A percentile compares a stretch with the other conserved stretches of the same genome.
These are phyloP conservation scores for Papilio glaucus DNA, from an alignment of 1,140 invertebrate species.

Conservation along the genomic window DNA sequence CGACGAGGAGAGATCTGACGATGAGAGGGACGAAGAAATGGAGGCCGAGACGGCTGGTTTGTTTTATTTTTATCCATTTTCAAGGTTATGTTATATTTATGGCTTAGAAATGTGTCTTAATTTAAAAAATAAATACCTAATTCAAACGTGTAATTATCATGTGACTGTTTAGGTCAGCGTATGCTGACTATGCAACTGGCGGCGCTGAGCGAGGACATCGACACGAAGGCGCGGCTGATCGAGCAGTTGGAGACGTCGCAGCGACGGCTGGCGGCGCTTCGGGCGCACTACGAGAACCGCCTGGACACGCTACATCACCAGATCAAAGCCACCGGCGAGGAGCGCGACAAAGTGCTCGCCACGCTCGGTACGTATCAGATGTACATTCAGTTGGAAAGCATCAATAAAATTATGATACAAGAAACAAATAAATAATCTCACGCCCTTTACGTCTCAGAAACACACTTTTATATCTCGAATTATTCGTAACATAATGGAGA, in stretches of 20 bases:
- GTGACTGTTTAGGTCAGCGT: constrained; percentile 57
- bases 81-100: too few relatives aligned
- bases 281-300: constrained; percentile 97
- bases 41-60: constrained; percentile 64
- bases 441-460: too few relatives aligned
- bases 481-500: too few relatives aligned
- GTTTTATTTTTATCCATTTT: background rate
- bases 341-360: constrained; percentile 95
- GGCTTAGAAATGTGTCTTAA: too few relatives aligned
- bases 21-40: constrained; percentile 78
- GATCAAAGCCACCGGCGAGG: constrained; percentile 95
- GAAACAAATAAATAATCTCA: too few relatives aligned
- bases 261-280: constrained; percentile 91
- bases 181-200: constrained; percentile 89
- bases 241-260: constrained; percentile 96
- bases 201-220: constrained; percentile 94
- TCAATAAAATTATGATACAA: too few relatives aligned
- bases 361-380: constrained; percentile 85
- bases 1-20: constrained; percentile 78
- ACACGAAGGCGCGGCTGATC: constrained; percentile 95
- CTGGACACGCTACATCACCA: constrained; percentile 93
- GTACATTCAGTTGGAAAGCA: too few relatives aligned
- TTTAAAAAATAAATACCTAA: too few relatives aligned
- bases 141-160: background rate
- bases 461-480: too few relatives aligned